Conservation (phyloP, 2,888 invertebrate species). For the Ditylenchus weischeri region DNA sequence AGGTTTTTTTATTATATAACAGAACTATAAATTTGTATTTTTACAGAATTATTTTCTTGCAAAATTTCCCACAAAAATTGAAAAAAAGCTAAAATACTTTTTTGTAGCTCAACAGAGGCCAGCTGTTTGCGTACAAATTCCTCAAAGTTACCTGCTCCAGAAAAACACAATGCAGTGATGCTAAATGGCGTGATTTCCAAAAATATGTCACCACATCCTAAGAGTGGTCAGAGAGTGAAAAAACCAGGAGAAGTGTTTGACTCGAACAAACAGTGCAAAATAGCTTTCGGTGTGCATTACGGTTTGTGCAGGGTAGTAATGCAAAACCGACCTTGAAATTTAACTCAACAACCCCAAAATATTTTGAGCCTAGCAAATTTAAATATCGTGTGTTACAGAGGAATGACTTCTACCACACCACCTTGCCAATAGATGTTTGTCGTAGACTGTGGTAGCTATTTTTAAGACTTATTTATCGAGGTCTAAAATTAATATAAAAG, state of each 20-base stretch:
- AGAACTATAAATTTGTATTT: too few species aligned
- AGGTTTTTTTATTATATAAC: neutral
- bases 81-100: neutral
- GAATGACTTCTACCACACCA: neutral
- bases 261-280: slow-evolving; percentile 46
- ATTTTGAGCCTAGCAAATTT: too few species aligned
- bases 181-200: too few species aligned
- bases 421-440: slow-evolving; percentile 19
- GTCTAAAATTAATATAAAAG: slow-evolving; percentile 37
- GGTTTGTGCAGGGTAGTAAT: slow-evolving; percentile 42
- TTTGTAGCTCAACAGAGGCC: slow-evolving; percentile 32
- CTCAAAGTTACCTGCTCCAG: slow-evolving; percentile 1
- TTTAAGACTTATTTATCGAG: too few species aligned
- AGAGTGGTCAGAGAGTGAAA: slow-evolving; percentile 17
- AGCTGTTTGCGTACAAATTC: slow-evolving; percentile 28
- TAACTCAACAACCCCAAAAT: slow-evolving; percentile 1
- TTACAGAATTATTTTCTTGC: too few species aligned
- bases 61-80: too few species aligned
- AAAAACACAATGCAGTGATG: too few species aligned
- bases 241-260: slow-evolving; percentile 40
- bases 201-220: too few species aligned
- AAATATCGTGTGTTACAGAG: neutral
- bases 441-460: slow-evolving; percentile 35
- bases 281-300: slow-evolving; percentile 52
- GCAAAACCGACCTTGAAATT: slow-evolving; percentile 1